These are phyloP conservation scores for Accipiter virgatus DNA, from an alignment of 2,113 vertebrate species.

Conservation along the genomic window DNA sequence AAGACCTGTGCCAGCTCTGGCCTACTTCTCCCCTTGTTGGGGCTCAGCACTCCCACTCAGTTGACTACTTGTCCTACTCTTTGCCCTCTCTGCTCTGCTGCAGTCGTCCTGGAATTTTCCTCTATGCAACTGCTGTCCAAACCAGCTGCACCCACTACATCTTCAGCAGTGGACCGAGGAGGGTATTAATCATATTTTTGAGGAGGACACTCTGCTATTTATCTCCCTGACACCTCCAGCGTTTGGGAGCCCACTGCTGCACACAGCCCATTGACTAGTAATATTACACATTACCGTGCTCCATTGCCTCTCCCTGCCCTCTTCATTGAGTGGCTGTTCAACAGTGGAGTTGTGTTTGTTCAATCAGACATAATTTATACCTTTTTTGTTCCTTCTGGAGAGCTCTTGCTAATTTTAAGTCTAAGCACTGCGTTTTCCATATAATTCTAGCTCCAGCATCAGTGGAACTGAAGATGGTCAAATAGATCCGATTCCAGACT, in stretches of 20 bases:
- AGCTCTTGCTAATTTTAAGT: slow-evolving; percentile 70
- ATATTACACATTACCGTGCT: slow-evolving; percentile 99
- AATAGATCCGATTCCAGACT: background rate
- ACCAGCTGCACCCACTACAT: slow-evolving; percentile 99
- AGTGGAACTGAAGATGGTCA: slow-evolving; percentile 2
- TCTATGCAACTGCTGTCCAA: slow-evolving; percentile 92
- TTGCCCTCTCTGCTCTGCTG: slow-evolving; percentile 97
- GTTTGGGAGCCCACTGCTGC: slow-evolving; percentile 91
- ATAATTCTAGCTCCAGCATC: slow-evolving; percentile 31
- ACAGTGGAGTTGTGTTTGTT: slow-evolving; percentile 91
- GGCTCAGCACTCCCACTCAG: slow-evolving; percentile 61
- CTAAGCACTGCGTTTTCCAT: background rate
- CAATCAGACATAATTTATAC: slow-evolving; percentile 95
- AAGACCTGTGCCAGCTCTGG: slow-evolving; percentile 45
- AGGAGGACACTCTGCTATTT: slow-evolving; percentile 99
- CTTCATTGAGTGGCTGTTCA: slow-evolving; percentile 98
- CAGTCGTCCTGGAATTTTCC: slow-evolving; percentile 84
- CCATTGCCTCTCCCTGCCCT: slow-evolving; percentile 99
- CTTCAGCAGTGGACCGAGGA: slow-evolving; percentile 98
- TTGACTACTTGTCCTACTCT: slow-evolving; percentile 92
- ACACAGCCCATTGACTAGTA: slow-evolving; percentile 99
- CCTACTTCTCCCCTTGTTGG: slow-evolving; percentile 40
- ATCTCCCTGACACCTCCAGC: slow-evolving; percentile 99
- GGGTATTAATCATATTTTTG: slow-evolving; percentile 99
- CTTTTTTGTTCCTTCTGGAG: slow-evolving; percentile 73